Evolutionary conservation across 2,888 invertebrate species (phyloP), one percentile per base, ranked within the genome.

Genomic region (Heteropelma amictum): DNA sequence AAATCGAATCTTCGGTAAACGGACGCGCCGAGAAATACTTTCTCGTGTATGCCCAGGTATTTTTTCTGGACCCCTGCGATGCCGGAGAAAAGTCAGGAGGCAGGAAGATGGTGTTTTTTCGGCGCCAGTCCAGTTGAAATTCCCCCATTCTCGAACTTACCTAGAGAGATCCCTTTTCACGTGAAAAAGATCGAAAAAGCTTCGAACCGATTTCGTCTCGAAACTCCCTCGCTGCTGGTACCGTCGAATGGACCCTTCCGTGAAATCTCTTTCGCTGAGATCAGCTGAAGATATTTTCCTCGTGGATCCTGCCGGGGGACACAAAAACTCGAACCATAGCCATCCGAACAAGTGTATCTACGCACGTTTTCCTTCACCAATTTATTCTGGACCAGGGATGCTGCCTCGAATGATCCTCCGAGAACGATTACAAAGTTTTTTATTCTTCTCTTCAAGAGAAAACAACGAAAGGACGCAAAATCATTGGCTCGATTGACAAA

Each of bases 61-160:
- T n/a, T n/a, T n/a, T n/a, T n/a, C n/a, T 12, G 65, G 69, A 64
- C 74, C 74, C 70, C 74, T 38, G 69, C 69, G 60, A 30, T 45
- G 74, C n/a, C 6, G 23, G 26, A 58, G 38, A 60, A 58, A 58
- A 35, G 51, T 38, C 51, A 64, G 38, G 64, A 42, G 28, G n/a
- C n/a, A n/a, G n/a, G n/a, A n/a, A n/a, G n/a, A n/a, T n/a, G n/a
- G n/a, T n/a, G n/a, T n/a, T n/a, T n/a, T n/a, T n/a, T n/a, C n/a
- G n/a, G n/a, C n/a, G n/a, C n/a, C n/a, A n/a, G n/a, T n/a, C n/a
- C n/a, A n/a, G n/a, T n/a, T n/a, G 26, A 26, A 7, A 21, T 14
- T 21, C 7, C 23, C 40, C 30, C 42, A n/a, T 10, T 14, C 26
- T 14, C 1, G 17, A 14, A 8, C 49, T 12, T 30, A 35, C 28